Percentiles rank a stretch among this genome's conserved stretches.
phyloP scores from a whole-genome alignment of 2,113 vertebrate species.

The Forbesichthys papilliferus region DNA sequence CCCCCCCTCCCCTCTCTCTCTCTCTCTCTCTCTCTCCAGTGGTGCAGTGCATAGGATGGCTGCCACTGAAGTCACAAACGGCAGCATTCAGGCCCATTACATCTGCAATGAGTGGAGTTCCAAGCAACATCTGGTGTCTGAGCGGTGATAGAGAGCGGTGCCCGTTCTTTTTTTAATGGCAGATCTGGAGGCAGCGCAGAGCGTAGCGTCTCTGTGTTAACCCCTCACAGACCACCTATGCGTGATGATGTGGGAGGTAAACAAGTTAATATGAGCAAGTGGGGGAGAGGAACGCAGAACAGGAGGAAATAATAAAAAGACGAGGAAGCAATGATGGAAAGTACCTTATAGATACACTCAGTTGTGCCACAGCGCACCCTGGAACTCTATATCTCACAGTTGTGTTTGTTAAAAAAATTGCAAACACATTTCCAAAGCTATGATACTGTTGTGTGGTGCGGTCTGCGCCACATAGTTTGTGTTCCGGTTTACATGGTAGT shows the following conservation, averaged over 20 bases:
- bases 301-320: neutral
- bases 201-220: slow-evolving; percentile 76
- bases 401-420: no score
- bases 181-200: slow-evolving; percentile 94
- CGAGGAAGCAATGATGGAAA: neutral
- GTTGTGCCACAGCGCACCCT: no score
- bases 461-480: no score
- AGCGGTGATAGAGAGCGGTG: slow-evolving; percentile 94
- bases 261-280: neutral
- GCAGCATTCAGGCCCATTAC: slow-evolving; percentile 98
- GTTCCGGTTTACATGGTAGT: no score
- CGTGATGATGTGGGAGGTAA: neutral
- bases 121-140: slow-evolving; percentile 96
- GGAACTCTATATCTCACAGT: no score
- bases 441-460: no score
- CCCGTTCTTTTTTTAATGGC: slow-evolving; percentile 87
- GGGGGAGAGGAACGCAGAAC: neutral
- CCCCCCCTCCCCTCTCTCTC: slow-evolving; percentile 85
- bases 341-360: neutral
- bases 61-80: slow-evolving; percentile 96
- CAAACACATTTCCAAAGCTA: no score
- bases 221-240: slow-evolving; percentile 44
- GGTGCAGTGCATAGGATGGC: slow-evolving; percentile 91
- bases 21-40: slow-evolving; percentile 67
- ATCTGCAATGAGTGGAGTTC: slow-evolving; percentile 98